A percentile compares a stretch with the other conserved stretches of the same genome.
phyloP scores from a whole-genome alignment of 2,113 vertebrate species.

The Anhinga anhinga region DNA sequence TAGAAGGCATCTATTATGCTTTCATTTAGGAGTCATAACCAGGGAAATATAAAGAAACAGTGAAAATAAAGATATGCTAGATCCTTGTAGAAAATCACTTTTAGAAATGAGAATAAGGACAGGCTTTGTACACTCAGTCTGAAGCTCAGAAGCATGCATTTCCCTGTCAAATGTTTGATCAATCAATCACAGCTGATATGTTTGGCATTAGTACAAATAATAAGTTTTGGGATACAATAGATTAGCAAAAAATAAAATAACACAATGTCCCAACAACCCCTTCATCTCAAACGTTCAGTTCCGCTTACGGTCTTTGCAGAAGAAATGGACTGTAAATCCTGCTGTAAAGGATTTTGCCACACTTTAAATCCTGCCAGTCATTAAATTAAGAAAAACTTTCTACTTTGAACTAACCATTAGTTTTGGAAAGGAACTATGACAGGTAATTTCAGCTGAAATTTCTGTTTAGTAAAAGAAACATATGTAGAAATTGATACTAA shows the following conservation, averaged over 20 bases:
- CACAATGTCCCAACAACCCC: background rate
- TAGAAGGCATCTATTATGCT: background rate
- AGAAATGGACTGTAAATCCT: background rate
- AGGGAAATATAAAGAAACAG: background rate
- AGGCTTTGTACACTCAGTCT: background rate
- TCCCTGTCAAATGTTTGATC: background rate
- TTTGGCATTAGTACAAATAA: background rate
- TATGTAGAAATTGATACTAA: background rate
- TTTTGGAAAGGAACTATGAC: background rate
- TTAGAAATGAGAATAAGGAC: background rate
- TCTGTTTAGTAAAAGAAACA: background rate
- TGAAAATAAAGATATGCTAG: background rate
- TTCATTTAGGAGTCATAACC: background rate
- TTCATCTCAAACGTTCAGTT: background rate
- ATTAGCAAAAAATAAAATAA: background rate
- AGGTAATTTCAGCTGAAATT: background rate
- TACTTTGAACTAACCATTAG: background rate
- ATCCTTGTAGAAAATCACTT: background rate
- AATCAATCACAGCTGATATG: background rate
- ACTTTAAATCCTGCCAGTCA: background rate
- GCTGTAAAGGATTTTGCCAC: background rate
- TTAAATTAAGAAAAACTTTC: background rate
- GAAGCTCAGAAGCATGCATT: background rate
- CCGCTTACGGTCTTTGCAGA: background rate
- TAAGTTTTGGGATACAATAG: background rate